Conservation (phyloP, 2,888 invertebrate genomes). For the Andrena dorsata region DNA sequence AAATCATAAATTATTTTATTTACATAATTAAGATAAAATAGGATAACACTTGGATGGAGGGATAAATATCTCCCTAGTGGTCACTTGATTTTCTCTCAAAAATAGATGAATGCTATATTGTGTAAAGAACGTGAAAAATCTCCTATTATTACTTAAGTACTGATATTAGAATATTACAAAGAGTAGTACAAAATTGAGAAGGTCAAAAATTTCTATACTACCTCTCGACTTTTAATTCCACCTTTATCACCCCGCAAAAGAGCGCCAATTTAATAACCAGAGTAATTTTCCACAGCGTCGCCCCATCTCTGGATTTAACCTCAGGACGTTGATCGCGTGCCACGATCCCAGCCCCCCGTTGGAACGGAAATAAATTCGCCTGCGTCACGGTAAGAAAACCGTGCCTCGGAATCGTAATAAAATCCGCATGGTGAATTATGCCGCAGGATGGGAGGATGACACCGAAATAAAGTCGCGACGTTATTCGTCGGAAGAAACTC, state of each 20-base stretch:
- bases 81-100: too few species aligned
- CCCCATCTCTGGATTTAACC: background rate
- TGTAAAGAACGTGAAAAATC: background rate
- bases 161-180: background rate
- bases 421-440: constrained; percentile 57
- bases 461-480: constrained; percentile 50
- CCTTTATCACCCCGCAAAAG: background rate
- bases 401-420: constrained; percentile 49
- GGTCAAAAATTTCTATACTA: too few species aligned
- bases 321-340: constrained; percentile 43
- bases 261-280: constrained; percentile 6
- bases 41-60: too few species aligned
- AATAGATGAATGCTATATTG: too few species aligned
- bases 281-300: background rate
- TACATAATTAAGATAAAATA: too few species aligned
- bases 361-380: constrained; percentile 45
- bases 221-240: background rate
- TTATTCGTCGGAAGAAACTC: constrained; percentile 55
- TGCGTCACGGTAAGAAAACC: constrained; percentile 39
- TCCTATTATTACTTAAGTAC: background rate
- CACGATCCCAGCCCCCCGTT: constrained; percentile 8
- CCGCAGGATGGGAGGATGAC: constrained; percentile 25
- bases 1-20: too few species aligned
- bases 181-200: too few species aligned
- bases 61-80: too few species aligned